Evolutionary conservation across 30 jellyfish, hydroid and myxozoan genomes (phyloP), one percentile per base, ranked within the genome.

Genomic region (Turritopsis rubra): DNA sequence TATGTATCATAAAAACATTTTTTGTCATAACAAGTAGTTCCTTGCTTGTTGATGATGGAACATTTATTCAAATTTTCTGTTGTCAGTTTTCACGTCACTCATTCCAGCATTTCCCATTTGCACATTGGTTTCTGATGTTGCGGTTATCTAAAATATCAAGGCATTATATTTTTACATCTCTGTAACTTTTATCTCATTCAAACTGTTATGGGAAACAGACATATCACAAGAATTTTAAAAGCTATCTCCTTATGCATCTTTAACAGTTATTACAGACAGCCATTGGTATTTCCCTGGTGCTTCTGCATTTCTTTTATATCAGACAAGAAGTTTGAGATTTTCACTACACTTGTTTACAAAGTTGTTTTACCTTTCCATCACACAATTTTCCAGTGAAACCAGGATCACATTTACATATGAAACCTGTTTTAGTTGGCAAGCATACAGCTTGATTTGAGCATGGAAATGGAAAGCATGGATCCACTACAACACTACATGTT

Each of bases 401-500:
- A n/a, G 77, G n/a, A 19, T 68, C 77, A 68, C 77, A 68, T 68
- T 68, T 68, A 27, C 77, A 68, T 7, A 23, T 19, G 77, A 68
- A 68, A 7, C 77, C 77, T n/a, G 30, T 68, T n/a, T 23, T n/a
- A 68, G 77, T n/a, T 68, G 28, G 77, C 77, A 68, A 23, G n/a
- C 77, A 68, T n/a, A 19, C 19, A 9, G 77, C 77, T 7, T 68
- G 77, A n/a, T 68, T 27, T n/a, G 77, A 68, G n/a, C 77, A 68
- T 68, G 77, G 77, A 1, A 68, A 68, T 7, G 77, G 77, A 17
- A 27, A 68, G n/a, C 77, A 68, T 9, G 28, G 30, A 27, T 68
- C 77, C 28, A 19, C 30, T n/a, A 23, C 17, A 9, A n/a, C 30
- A 0, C 19, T 22, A n/a, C 77, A 68, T 68, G 16, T 23, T 68